Conservation (phyloP, 1,140 invertebrate species). For the Pseudomyrmex pallidus region DNA sequence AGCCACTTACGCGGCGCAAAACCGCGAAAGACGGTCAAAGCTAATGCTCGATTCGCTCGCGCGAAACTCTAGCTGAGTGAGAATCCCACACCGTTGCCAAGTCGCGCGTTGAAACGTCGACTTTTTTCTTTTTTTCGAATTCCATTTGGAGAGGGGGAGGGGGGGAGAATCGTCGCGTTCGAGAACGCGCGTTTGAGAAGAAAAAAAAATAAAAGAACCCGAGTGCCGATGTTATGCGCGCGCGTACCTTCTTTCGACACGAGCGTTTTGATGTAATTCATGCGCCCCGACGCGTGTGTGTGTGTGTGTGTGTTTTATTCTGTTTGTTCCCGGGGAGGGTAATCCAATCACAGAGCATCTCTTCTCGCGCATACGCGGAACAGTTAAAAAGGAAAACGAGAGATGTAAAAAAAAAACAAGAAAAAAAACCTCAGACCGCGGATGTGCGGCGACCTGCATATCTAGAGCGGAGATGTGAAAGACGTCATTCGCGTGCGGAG, state of each 20-base stretch:
- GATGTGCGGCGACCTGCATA: slow-evolving; percentile 10
- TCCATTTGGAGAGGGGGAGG: not conserved
- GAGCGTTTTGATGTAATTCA: slow-evolving; percentile 27
- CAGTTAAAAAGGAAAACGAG: slow-evolving; percentile 24
- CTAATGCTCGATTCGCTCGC: not conserved
- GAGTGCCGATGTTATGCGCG: too few relatives aligned
- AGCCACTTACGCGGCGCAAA: not conserved
- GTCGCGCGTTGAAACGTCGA: too few relatives aligned
- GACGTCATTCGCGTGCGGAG: not conserved
- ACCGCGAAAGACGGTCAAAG: not conserved
- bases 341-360: slow-evolving; percentile 32
- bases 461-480: not conserved
- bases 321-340: not conserved
- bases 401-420: slow-evolving; percentile 1
- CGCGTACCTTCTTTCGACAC: not conserved
- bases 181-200: too few relatives aligned
- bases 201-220: not conserved
- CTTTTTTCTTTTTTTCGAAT: not conserved
- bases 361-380: slow-evolving; percentile 9
- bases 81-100: not conserved
- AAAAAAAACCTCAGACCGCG: slow-evolving; percentile 18
- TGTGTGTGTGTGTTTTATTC: not conserved
- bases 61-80: too few relatives aligned
- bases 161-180: not conserved
- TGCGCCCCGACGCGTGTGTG: too few relatives aligned